Evolutionary conservation across 2,113 vertebrate species (phyloP).

Genomic region (Festucalex cinctus): DNA sequence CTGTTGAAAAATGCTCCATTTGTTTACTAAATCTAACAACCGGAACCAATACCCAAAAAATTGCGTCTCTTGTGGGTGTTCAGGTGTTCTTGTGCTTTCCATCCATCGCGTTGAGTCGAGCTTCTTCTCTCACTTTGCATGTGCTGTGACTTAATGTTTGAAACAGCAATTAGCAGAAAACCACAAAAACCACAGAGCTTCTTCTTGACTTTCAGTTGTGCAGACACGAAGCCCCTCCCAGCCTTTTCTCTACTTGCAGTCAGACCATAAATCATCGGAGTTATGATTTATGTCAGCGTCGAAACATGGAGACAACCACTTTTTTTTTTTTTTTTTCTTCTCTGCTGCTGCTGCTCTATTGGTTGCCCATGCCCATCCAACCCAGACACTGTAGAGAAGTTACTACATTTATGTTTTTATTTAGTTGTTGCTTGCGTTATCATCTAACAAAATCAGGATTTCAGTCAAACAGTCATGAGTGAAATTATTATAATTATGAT

Average conservation of each 20-base stretch:
- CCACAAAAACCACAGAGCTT: slow-evolving; percentile 51
- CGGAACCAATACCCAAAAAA: no score
- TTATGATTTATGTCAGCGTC: neutral
- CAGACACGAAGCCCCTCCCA: neutral
- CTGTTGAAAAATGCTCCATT: no score
- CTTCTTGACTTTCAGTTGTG: slow-evolving; percentile 30
- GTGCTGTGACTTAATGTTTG: slow-evolving; percentile 33
- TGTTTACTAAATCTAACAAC: no score
- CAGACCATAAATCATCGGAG: neutral
- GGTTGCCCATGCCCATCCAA: neutral
- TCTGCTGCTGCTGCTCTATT: neutral
- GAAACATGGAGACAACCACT: neutral
- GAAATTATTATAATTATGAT: no score
- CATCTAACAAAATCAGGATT: no score
- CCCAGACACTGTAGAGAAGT: neutral
- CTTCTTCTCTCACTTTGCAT: neutral
- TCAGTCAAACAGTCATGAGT: no score
- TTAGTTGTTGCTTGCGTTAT: no score
- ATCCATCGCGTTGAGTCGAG: slow-evolving; percentile 6
- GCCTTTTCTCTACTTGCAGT: neutral
- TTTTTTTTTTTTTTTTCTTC: no score
- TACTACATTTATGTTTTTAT: no score
- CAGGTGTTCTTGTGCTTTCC: slow-evolving; percentile 10
- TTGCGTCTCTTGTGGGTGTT: neutral
- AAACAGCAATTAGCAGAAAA: slow-evolving; percentile 33